Percentiles rank a stretch among this genome's conserved stretches.
These are phyloP conservation scores for Corythornis cristatus DNA, from an alignment of 2,113 vertebrate genomes.

Conservation along the genomic window DNA sequence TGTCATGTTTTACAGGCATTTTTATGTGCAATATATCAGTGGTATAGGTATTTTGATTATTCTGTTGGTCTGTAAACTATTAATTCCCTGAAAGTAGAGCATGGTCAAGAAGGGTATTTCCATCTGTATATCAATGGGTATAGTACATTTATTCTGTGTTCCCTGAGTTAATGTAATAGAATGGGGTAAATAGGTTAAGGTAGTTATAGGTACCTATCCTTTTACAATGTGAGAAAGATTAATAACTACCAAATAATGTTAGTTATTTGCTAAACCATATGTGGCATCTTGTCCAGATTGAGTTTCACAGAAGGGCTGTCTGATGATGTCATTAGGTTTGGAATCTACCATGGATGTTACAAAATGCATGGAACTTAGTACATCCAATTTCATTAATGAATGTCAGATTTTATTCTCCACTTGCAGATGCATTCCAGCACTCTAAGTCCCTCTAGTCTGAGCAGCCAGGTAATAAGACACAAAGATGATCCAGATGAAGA, in stretches of 20 bases:
- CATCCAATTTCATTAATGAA: not conserved
- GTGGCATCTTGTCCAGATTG: not conserved
- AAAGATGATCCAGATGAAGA: not conserved
- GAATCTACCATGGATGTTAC: not conserved
- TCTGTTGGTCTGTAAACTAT: not conserved
- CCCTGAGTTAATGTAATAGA: not conserved
- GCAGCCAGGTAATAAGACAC: not conserved
- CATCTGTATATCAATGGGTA: too few relatives aligned
- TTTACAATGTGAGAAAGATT: not conserved
- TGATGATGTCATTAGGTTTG: not conserved
- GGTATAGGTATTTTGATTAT: not conserved
- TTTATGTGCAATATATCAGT: not conserved
- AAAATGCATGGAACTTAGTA: not conserved
- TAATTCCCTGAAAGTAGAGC: not conserved
- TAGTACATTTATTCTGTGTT: not conserved
- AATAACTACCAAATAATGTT: not conserved
- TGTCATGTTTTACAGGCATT: fast-evolving
- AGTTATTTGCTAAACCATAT: not conserved
- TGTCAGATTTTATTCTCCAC: not conserved
- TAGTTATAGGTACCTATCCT: not conserved
- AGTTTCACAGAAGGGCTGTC: not conserved
- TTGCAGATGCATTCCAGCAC: not conserved
- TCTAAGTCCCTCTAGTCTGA: not conserved
- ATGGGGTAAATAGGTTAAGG: not conserved
- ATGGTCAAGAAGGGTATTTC: not conserved